phyloP scores from a whole-genome alignment of 2,888 invertebrate species.

The Morpho helenor region DNA sequence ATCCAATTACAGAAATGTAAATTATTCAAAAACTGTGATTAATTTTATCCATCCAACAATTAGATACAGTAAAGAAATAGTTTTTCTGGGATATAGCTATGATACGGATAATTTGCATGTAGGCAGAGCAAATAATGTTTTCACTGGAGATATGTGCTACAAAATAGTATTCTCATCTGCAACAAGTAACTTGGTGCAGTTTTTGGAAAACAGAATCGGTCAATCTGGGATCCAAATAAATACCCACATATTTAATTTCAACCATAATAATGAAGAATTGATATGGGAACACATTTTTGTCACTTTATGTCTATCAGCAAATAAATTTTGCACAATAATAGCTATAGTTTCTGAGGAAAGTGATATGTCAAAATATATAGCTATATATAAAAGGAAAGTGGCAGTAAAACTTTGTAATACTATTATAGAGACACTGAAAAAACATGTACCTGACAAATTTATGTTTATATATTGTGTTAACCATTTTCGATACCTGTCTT shows the following conservation, averaged over 20 bases:
- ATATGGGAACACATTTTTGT: conserved; percentile 65
- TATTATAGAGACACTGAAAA: conserved; percentile 52
- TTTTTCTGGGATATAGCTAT: conserved; percentile 63
- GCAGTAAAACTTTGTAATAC: conserved; percentile 59
- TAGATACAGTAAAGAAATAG: conserved; percentile 48
- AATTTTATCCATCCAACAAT: conserved; percentile 54
- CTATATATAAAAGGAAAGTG: conserved; percentile 61
- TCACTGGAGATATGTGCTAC: conserved; percentile 64
- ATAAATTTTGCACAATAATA: conserved; percentile 69
- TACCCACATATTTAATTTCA: conserved; percentile 61
- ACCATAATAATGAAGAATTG: conserved; percentile 52
- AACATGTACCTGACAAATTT: conserved; percentile 44
- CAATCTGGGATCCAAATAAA: conserved; percentile 67
- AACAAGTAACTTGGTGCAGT: conserved; percentile 47
- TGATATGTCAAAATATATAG: conserved; percentile 48
- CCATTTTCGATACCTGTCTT: conserved; percentile 66
- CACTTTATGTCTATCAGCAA: conserved; percentile 66
- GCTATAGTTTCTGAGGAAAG: conserved; percentile 50
- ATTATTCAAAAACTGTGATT: conserved; percentile 60
- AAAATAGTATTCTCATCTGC: conserved; percentile 63
- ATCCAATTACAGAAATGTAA: conserved; percentile 61
- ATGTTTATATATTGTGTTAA: conserved; percentile 65
- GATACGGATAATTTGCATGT: conserved; percentile 58
- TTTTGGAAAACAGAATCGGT: conserved; percentile 63
- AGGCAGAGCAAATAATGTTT: conserved; percentile 58